Conservation (phyloP, 2,797 vertebrate species). For the Lepidocolaptes lacrymiger region DNA sequence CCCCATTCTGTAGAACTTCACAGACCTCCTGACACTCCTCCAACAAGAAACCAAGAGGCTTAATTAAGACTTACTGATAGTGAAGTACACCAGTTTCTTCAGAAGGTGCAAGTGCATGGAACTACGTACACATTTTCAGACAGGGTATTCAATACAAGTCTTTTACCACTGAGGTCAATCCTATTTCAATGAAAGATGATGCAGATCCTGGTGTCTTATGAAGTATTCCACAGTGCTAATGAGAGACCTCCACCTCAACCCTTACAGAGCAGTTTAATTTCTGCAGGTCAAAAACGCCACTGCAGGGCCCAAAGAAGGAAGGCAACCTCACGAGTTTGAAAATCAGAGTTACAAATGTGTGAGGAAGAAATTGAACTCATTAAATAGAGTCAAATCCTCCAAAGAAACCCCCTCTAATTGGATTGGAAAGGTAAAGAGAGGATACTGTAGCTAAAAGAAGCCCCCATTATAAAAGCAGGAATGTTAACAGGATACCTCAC, state of each 20-base stretch:
- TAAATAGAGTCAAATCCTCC: neutral
- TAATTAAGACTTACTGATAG: neutral
- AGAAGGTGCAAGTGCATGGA: neutral
- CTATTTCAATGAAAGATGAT: neutral
- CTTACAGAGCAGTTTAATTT: neutral
- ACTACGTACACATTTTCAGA: neutral
- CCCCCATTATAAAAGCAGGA: neutral
- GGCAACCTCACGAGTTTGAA: neutral
- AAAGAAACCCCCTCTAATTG: neutral
- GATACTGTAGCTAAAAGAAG: neutral
- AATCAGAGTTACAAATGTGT: neutral
- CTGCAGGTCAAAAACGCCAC: neutral
- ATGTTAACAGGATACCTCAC: neutral
- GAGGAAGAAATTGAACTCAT: neutral
- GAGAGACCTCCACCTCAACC: neutral
- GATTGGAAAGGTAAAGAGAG: constrained; percentile 23
- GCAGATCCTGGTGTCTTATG: neutral
- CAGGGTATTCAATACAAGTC: neutral
- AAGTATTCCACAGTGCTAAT: neutral
- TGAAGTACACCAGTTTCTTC: neutral
- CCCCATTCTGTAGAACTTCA: neutral
- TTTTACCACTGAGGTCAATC: neutral
- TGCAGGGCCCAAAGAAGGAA: neutral
- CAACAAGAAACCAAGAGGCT: neutral
- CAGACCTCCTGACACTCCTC: neutral